Conservation (phyloP, 2,888 invertebrate genomes). For the Helobdella robusta region DNA sequence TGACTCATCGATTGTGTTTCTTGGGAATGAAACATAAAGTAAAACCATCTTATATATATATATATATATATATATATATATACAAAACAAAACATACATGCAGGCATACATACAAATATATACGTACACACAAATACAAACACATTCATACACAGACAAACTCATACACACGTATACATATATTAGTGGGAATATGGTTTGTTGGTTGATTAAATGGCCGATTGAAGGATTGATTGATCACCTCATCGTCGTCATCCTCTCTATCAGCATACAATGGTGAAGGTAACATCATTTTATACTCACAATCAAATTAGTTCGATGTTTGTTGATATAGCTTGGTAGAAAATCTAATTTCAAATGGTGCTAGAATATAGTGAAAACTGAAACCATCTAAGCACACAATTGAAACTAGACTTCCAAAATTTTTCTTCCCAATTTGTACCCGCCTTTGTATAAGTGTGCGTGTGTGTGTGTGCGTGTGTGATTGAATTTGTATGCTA, state of each 20-base stretch:
- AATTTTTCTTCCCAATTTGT: neutral
- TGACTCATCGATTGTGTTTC: too few species aligned
- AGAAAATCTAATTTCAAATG: constrained; percentile 23
- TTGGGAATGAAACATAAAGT: too few species aligned
- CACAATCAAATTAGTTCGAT: too few species aligned
- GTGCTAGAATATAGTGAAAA: constrained; percentile 16
- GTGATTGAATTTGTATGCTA: neutral
- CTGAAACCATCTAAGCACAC: constrained; percentile 23
- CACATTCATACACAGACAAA: constrained; percentile 15
- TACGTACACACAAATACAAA: constrained; percentile 15
- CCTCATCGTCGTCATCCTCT: too few species aligned
- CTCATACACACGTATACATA: neutral
- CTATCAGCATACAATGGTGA: too few species aligned
- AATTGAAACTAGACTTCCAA: constrained; percentile 19
- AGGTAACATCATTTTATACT: too few species aligned
- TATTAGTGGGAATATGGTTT: neutral
- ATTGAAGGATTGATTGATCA: too few species aligned
- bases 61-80: neutral
- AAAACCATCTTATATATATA: too few species aligned
- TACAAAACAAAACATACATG: neutral
- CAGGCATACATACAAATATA: constrained; percentile 12
- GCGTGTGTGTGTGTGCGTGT: neutral
- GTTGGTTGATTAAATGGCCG: too few species aligned
- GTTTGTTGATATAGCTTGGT: neutral
- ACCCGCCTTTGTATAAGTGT: neutral